A percentile compares a stretch with the other conserved stretches of the same genome.
Conservation (phyloP, 2,113 vertebrate genomes). For the Corapipo altera region DNA sequence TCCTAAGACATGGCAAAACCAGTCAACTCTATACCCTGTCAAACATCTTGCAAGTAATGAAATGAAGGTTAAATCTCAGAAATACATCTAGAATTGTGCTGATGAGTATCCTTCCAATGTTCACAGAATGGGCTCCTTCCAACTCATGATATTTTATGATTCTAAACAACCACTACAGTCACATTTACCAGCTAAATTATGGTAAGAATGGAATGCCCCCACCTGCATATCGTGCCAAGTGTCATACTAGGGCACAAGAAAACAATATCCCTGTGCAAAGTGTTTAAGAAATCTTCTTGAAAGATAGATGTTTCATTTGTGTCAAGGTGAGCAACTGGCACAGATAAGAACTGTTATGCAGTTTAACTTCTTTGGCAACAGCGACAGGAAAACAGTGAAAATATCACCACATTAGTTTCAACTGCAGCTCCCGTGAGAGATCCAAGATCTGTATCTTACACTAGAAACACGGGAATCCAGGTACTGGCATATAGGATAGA, state of each 20-base stretch:
- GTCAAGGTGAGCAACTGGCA: neutral
- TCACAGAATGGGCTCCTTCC: neutral
- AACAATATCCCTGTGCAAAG: neutral
- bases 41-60: neutral
- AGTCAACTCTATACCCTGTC: neutral
- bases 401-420: neutral
- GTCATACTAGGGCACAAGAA: neutral
- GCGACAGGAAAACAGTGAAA: neutral
- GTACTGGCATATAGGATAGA: neutral
- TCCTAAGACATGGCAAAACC: neutral
- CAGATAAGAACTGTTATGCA: neutral
- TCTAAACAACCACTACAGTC: neutral
- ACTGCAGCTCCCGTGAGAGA: neutral
- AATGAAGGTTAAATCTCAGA: neutral
- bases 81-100: neutral
- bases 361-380: neutral
- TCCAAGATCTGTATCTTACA: neutral
- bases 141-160: rapidly evolving
- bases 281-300: neutral
- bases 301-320: neutral
- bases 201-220: neutral
- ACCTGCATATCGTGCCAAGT: neutral
- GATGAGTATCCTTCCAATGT: neutral
- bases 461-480: neutral
- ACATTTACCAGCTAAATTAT: neutral